These are phyloP conservation scores for Gymnocephalus cernua DNA, from an alignment of 2,113 vertebrate genomes.

Conservation along the genomic window DNA sequence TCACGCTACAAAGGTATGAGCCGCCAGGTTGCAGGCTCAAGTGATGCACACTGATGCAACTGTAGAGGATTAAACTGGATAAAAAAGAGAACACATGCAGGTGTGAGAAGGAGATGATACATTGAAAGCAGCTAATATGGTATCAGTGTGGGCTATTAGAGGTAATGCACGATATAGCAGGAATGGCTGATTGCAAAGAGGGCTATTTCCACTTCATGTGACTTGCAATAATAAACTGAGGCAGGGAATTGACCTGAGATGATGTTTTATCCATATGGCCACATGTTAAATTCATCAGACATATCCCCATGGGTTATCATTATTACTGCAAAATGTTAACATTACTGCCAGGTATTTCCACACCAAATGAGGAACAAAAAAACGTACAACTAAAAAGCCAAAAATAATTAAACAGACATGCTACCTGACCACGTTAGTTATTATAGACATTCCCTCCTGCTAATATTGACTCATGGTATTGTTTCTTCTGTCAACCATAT, in stretches of 20 bases:
- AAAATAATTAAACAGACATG: constrained; percentile 8
- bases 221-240: constrained; percentile 55
- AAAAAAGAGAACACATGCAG: not conserved
- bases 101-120: constrained; percentile 22
- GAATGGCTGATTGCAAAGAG: constrained; percentile 43
- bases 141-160: constrained; percentile 27
- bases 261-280: constrained; percentile 56
- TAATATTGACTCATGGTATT: constrained; percentile 28
- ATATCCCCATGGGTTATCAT: constrained; percentile 41
- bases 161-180: constrained; percentile 24
- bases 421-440: constrained; percentile 2
- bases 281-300: constrained; percentile 54
- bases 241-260: constrained; percentile 38
- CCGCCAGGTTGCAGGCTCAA: not conserved
- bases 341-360: constrained; percentile 30
- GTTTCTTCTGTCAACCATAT: constrained; percentile 11
- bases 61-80: constrained; percentile 1
- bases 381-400: not conserved
- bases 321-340: constrained; percentile 34
- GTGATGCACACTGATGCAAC: not conserved
- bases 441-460: constrained; percentile 8
- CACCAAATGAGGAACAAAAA: constrained; percentile 12
- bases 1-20: not conserved
- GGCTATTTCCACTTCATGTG: constrained; percentile 56
- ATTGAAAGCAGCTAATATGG: constrained; percentile 10